phyloP scores from a whole-genome alignment of 2,113 vertebrate genomes.

The Microcebus tavaratra region DNA sequence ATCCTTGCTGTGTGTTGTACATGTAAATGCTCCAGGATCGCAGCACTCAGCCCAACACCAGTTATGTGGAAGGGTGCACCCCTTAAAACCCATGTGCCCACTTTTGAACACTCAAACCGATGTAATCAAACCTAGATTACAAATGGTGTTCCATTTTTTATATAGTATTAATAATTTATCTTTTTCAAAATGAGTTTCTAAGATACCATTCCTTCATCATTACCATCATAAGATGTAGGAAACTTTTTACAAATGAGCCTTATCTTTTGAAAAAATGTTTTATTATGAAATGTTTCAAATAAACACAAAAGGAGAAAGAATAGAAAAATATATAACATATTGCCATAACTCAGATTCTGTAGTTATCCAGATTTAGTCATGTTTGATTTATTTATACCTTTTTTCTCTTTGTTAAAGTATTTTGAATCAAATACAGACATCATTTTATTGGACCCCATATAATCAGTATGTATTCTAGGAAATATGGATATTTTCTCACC shows the following conservation, averaged over 20 bases:
- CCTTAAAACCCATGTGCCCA: not conserved
- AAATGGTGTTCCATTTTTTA: not conserved
- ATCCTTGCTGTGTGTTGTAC: not conserved
- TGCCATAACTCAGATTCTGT: not conserved
- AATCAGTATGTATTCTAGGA: slow-evolving; percentile 1
- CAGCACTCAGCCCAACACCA: not conserved
- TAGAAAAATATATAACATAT: not conserved
- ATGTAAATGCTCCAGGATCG: not conserved
- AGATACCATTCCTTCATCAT: not conserved
- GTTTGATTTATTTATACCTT: not conserved
- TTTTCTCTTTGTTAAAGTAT: not conserved
- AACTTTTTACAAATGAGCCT: not conserved
- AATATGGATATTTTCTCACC: not conserved
- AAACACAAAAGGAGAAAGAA: not conserved
- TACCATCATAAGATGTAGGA: not conserved
- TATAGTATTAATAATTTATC: not conserved
- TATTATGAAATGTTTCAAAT: not conserved
- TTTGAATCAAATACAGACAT: not conserved
- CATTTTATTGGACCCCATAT: not conserved
- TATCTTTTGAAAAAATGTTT: not conserved
- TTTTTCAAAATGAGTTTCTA: not conserved
- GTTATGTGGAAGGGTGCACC: not conserved
- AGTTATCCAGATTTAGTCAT: not conserved
- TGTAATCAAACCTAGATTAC: not conserved
- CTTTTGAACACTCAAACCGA: not conserved